phyloP scores from a whole-genome alignment of 2,113 vertebrate species.

The Tachuris rubrigastra region DNA sequence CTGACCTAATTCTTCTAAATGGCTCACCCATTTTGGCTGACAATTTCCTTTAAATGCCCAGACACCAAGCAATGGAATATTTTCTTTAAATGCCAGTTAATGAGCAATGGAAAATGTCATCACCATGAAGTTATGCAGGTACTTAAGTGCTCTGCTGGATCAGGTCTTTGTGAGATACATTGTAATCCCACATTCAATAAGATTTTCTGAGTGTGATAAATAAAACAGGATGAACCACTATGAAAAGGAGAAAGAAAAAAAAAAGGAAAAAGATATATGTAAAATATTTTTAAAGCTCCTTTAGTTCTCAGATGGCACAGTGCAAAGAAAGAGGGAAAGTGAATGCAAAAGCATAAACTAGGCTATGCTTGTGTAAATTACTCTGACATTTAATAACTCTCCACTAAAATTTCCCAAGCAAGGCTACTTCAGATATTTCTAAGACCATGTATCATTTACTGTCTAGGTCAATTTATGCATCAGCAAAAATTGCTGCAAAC shows the following conservation, averaged over 20 bases:
- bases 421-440: conserved; percentile 53
- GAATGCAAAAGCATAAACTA: conserved; percentile 44
- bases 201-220: conserved; percentile 1
- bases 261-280: not conserved
- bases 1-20: conserved; percentile 25
- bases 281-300: conserved; percentile 23
- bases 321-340: not conserved
- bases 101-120: conserved; percentile 54
- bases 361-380: conserved; percentile 44
- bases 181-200: not conserved
- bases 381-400: conserved; percentile 65
- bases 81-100: conserved; percentile 48
- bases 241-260: not conserved
- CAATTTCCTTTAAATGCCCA: conserved; percentile 10
- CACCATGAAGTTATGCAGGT: conserved; percentile 34
- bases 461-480: conserved; percentile 61
- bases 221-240: conserved; percentile 5
- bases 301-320: not conserved
- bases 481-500: conserved; percentile 47
- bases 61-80: conserved; percentile 45
- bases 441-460: conserved; percentile 56
- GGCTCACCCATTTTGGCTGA: conserved; percentile 32
- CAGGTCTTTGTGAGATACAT: not conserved
- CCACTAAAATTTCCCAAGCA: conserved; percentile 59
- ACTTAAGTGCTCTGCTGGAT: conserved; percentile 34